Evolutionary conservation across 2,113 vertebrate species (phyloP).

Genomic region (Stictonetta naevosa): DNA sequence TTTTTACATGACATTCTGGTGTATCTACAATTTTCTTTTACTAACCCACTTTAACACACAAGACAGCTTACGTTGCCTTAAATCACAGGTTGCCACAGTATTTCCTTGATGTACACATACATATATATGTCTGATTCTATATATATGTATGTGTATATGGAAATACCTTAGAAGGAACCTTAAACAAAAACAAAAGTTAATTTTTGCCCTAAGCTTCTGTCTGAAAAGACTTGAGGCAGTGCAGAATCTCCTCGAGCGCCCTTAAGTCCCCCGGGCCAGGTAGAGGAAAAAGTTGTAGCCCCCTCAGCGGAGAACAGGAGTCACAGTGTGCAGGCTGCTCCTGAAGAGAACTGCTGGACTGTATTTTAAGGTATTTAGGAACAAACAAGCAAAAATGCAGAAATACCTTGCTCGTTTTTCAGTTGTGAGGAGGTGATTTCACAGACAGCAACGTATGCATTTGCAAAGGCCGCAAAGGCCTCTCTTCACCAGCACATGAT

Average conservation of each 20-base stretch:
- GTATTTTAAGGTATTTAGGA: background rate
- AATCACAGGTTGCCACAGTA: rapidly evolving
- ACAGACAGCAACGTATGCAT: background rate
- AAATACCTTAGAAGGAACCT: background rate
- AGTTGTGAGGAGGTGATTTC: background rate
- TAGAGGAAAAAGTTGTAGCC: background rate
- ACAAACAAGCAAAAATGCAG: background rate
- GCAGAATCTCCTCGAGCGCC: background rate
- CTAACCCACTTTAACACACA: background rate
- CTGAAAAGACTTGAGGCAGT: background rate
- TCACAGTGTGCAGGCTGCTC: background rate
- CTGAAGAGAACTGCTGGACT: background rate
- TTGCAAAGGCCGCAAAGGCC: background rate
- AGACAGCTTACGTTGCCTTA: background rate
- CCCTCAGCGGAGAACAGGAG: background rate
- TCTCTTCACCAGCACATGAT: background rate
- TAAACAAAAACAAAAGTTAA: background rate
- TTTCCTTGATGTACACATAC: background rate
- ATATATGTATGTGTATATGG: too few species aligned
- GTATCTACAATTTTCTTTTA: background rate
- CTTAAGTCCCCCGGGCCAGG: background rate
- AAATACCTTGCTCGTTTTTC: background rate
- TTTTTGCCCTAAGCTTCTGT: background rate
- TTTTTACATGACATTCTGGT: background rate
- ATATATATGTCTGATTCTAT: background rate